Percentiles rank a stretch among this genome's conserved stretches.
phyloP scores from a whole-genome alignment of 2,888 invertebrate genomes.

The Trichogramma dendrolimi region DNA sequence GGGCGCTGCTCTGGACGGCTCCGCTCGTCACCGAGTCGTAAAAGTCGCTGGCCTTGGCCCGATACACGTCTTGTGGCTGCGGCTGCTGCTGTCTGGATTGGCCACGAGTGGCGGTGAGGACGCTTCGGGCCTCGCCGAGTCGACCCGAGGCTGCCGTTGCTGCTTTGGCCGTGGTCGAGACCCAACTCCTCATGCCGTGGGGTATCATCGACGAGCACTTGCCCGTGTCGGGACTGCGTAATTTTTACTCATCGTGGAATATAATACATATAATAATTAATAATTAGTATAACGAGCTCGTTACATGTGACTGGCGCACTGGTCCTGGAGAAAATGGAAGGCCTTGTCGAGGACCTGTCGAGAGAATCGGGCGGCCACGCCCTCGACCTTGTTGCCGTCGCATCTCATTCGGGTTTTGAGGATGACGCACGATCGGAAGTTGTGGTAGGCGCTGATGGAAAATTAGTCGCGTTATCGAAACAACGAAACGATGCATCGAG shows the following conservation, averaged over 20 bases:
- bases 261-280: background rate
- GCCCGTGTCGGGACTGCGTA: constrained; percentile 54
- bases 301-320: constrained; percentile 61
- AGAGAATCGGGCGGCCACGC: constrained; percentile 56
- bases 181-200: background rate
- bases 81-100: constrained; percentile 25
- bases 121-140: constrained; percentile 25
- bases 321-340: constrained; percentile 58
- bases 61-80: constrained; percentile 28
- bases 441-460: constrained; percentile 56
- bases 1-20: too few species aligned
- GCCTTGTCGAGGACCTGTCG: constrained; percentile 59
- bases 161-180: background rate
- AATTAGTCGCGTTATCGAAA: background rate
- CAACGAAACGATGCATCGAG: background rate
- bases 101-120: constrained; percentile 23
- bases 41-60: constrained; percentile 36
- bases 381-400: constrained; percentile 52
- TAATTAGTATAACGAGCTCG: constrained; percentile 29
- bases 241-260: background rate
- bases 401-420: constrained; percentile 56
- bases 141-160: constrained; percentile 6
- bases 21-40: constrained; percentile 35
- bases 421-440: constrained; percentile 59
- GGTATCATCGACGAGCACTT: constrained; percentile 49